Evolutionary conservation across 2,113 vertebrate genomes (phyloP).

Genomic region (Chionodraco myersi): DNA sequence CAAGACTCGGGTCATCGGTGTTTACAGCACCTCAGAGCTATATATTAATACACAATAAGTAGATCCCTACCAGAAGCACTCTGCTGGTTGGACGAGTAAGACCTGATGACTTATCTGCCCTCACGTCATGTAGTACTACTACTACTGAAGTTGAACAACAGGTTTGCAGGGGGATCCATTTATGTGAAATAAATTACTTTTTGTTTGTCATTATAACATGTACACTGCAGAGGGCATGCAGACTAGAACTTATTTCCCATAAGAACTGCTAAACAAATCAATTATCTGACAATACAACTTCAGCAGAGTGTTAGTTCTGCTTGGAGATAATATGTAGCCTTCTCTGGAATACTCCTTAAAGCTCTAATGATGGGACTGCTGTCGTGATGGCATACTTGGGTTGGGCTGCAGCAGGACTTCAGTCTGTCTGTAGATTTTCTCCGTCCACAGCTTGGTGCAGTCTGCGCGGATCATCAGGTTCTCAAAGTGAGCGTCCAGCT

Average conservation of each 20-base stretch:
- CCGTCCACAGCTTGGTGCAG: constrained; percentile 95
- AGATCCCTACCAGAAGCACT: not conserved
- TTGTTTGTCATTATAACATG: not conserved
- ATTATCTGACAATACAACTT: not conserved
- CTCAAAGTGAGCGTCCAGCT: constrained; percentile 93
- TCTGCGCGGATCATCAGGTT: constrained; percentile 92
- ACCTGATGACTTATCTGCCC: not conserved
- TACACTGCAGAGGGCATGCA: not conserved
- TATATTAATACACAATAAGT: not conserved
- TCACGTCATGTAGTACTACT: not conserved
- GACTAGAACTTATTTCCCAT: not conserved
- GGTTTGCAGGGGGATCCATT: not conserved
- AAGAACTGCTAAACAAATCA: not conserved
- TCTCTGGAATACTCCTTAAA: not conserved
- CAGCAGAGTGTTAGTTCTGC: not conserved
- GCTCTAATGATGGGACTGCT: not conserved
- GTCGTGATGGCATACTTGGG: constrained; percentile 86
- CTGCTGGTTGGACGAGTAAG: not conserved
- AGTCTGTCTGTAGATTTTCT: constrained; percentile 93
- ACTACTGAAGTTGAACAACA: not conserved
- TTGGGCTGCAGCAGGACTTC: constrained; percentile 95
- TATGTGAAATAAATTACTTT: not conserved
- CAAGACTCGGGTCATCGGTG: not conserved
- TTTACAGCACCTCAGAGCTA: not conserved
- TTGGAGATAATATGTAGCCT: not conserved